These are phyloP conservation scores for Oxystoma pomonae DNA, from an alignment of 2,888 invertebrate genomes.

Conservation along the genomic window DNA sequence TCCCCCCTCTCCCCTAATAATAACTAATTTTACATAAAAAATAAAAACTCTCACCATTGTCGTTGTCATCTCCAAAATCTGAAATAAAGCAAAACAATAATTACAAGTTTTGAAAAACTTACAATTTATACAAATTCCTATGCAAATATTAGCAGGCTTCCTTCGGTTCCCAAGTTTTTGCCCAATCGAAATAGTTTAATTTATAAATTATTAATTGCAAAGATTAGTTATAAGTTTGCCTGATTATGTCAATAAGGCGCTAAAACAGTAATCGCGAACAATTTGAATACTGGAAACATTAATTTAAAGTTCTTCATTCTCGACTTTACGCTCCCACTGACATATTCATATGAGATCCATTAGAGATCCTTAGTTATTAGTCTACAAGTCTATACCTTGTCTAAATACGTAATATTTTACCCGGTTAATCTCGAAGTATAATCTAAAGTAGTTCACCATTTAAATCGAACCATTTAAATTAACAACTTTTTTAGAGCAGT, in stretches of 20 bases:
- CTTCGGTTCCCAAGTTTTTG: too few relatives aligned
- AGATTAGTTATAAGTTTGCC: neutral
- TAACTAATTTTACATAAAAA: too few relatives aligned
- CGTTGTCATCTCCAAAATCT: neutral
- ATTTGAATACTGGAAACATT: neutral
- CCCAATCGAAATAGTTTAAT: neutral
- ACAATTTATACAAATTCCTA: constrained; percentile 22
- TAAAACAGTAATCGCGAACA: neutral
- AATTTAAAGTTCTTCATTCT: neutral
- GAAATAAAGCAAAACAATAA: neutral
- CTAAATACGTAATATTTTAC: neutral
- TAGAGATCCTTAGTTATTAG: neutral
- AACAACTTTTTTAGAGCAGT: too few relatives aligned
- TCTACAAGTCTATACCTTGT: neutral
- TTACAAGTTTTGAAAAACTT: constrained; percentile 16
- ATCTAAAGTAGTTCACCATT: too few relatives aligned
- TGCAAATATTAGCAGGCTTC: too few relatives aligned
- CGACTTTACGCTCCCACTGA: neutral
- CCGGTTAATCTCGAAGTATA: neutral
- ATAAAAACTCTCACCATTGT: neutral
- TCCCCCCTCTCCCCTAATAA: too few relatives aligned
- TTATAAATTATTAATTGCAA: neutral
- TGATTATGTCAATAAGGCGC: neutral
- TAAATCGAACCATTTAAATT: too few relatives aligned
- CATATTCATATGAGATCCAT: neutral